phyloP scores from a whole-genome alignment of 2,888 invertebrate species.

The Dolomedes plantarius region DNA sequence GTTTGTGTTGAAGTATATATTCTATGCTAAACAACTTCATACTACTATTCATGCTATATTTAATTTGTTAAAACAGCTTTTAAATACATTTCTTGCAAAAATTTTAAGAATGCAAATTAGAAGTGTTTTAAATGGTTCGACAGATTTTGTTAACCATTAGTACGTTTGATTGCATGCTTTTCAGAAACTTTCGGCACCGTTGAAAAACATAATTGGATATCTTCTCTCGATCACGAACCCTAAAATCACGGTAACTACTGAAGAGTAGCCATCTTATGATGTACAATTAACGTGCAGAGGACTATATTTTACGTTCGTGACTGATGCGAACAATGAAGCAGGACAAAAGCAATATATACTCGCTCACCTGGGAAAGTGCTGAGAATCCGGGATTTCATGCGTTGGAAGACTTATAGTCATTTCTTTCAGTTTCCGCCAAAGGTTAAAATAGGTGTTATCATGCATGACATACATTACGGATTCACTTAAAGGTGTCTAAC shows the following conservation, averaged over 20 bases:
- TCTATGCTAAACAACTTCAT: too few species aligned
- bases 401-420: not conserved
- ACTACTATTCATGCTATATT: not conserved
- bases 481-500: too few species aligned
- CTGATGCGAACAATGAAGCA: not conserved
- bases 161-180: not conserved
- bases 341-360: not conserved
- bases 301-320: not conserved
- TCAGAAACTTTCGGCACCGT: not conserved
- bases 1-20: too few species aligned
- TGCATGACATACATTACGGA: not conserved
- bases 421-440: too few species aligned
- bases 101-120: not conserved
- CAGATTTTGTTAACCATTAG: not conserved
- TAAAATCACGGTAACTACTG: not conserved
- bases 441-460: too few species aligned
- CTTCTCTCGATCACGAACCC: not conserved
- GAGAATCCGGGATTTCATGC: not conserved
- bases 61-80: not conserved
- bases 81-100: not conserved
- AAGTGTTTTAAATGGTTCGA: not conserved
- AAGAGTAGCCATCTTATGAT: not conserved
- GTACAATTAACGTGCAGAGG: not conserved
- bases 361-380: not conserved
- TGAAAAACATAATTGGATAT: not conserved